A percentile compares a stretch with the other conserved stretches of the same genome.
phyloP scores from a whole-genome alignment of 2,888 invertebrate species.

The Yponomeuta evonymella region DNA sequence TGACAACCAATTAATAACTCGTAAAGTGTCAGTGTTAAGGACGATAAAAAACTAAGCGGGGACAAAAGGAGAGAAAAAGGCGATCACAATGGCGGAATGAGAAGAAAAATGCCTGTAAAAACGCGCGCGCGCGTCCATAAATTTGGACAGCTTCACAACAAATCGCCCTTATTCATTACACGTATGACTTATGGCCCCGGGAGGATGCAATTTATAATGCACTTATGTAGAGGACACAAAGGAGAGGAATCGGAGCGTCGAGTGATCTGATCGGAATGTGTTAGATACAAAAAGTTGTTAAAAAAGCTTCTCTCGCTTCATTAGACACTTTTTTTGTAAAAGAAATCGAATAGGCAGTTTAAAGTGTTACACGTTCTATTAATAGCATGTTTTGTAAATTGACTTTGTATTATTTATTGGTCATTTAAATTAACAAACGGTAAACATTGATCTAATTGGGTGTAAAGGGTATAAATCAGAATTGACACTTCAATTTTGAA shows the following conservation, averaged over 20 bases:
- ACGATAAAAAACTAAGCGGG: conserved; percentile 57
- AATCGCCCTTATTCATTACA: conserved; percentile 77
- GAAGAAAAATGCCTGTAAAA: conserved; percentile 70
- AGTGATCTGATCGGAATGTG: conserved; percentile 38
- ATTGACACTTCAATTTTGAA: neutral
- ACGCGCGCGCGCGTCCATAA: conserved; percentile 68
- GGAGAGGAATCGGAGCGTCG: conserved; percentile 38
- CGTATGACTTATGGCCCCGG: conserved; percentile 69
- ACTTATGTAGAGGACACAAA: conserved; percentile 61
- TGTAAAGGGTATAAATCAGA: neutral
- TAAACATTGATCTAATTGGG: neutral
- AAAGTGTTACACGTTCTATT: conserved; percentile 29
- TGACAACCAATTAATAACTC: conserved; percentile 77
- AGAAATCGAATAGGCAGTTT: conserved; percentile 33
- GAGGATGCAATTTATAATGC: conserved; percentile 62
- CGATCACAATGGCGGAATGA: conserved; percentile 67
- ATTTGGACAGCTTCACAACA: conserved; percentile 74
- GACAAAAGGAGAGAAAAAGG: conserved; percentile 66
- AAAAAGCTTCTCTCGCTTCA: conserved; percentile 55
- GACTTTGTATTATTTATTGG: conserved; percentile 17
- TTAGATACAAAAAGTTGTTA: conserved; percentile 44
- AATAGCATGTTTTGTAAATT: conserved; percentile 30
- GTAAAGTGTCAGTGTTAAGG: conserved; percentile 72
- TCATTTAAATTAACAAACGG: conserved; percentile 1
- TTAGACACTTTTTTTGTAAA: conserved; percentile 57